Evolutionary conservation across 2,888 invertebrate species (phyloP), one percentile per base, ranked within the genome.

Genomic region (Clivina fossor): DNA sequence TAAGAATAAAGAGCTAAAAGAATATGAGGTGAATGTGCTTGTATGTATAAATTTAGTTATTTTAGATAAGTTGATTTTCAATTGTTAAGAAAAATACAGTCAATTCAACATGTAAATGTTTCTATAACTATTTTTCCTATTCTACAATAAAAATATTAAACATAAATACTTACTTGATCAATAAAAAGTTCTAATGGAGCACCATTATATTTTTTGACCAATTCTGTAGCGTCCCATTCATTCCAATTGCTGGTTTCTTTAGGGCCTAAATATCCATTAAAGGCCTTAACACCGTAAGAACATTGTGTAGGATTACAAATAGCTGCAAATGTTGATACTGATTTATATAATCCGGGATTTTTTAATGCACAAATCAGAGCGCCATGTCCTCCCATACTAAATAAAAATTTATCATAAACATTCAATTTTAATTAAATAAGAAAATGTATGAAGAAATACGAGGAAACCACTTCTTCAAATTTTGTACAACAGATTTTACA

Each of bases 321-420:
- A 0, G 99, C 96, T 2, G 98, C 85, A 78, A 99, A 97, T 3
- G 93, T 95, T 60, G 96, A 95, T 0, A 95, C 93, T 5, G 88
- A 85, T 66, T 83, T 83, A 74, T 90, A 98, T 55, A 87, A 75
- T 9, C 90, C 90, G 7, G 96, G 96, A 74, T 93, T 94, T 73
- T 92, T 90, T 33, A 99, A 74, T 3, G 90, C 89, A 68, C 90
- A 89, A 48, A 94, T 84, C 40, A 98, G 72, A 11, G 97, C 96
- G 22, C 99, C 98, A 76, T 98, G 97, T 18, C 98, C 98, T 57
- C 98, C 98, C 98, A 99, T 99, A 69, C 96, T 95, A 70, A 40
- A 80, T 77, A 16, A 11, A 13, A 48, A 47, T 30, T 18, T 20
- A 1, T 50, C 9, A 18, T 54, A n/a, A n/a, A n/a, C n/a, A n/a